Percentiles rank a stretch among this genome's conserved stretches.
Evolutionary conservation across 2,888 invertebrate genomes (phyloP).

Genomic region (Saturnia japonica): DNA sequence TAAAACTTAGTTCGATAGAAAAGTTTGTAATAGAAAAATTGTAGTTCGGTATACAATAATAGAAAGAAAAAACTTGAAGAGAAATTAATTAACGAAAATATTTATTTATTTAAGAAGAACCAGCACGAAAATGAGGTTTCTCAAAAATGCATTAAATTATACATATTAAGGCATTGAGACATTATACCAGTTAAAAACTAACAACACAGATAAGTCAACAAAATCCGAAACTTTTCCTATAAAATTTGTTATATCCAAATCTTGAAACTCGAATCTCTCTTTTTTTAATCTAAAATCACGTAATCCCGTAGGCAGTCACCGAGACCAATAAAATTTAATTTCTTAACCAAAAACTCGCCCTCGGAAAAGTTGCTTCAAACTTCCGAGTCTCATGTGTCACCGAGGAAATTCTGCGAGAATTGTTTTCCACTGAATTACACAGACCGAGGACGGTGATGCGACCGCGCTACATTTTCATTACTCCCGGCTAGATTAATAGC

Average conservation of each 20-base stretch:
- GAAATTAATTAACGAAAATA: not conserved
- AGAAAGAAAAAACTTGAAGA: not conserved
- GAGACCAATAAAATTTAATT: constrained; percentile 51
- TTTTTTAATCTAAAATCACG: not conserved
- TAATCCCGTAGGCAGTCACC: constrained; percentile 7
- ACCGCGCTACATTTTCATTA: constrained; percentile 67
- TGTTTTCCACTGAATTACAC: constrained; percentile 56
- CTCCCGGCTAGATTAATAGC: constrained; percentile 64
- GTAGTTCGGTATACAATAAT: not conserved
- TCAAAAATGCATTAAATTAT: too few relatives aligned
- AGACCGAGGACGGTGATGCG: constrained; percentile 40
- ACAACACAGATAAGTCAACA: not conserved
- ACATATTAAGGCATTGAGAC: too few relatives aligned
- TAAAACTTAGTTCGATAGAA: not conserved
- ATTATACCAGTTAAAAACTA: too few relatives aligned
- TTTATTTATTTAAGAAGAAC: not conserved
- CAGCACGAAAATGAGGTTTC: not conserved
- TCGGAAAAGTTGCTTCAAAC: constrained; percentile 40
- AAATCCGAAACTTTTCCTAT: not conserved
- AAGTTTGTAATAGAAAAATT: not conserved
- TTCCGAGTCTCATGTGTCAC: constrained; percentile 40
- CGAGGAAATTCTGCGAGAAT: constrained; percentile 49
- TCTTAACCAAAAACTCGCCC: constrained; percentile 45
- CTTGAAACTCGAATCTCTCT: not conserved
- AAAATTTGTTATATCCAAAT: not conserved